phyloP scores from a whole-genome alignment of 2,888 invertebrate genomes.

The Eugnorisma glareosa region DNA sequence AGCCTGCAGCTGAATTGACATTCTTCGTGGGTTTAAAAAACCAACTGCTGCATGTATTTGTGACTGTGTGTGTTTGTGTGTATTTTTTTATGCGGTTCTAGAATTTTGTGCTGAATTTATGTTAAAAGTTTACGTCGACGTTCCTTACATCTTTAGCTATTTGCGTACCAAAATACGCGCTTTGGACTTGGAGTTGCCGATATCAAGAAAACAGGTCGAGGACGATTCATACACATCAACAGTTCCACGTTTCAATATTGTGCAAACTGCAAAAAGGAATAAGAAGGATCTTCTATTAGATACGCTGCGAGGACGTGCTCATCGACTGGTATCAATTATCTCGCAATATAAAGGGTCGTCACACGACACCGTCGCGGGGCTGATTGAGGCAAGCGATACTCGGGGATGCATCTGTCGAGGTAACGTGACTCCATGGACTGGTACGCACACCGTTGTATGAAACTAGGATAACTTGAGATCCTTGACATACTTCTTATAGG shows the following conservation, averaged over 20 bases:
- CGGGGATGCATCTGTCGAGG: constrained; percentile 43
- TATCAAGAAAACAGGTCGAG: not conserved
- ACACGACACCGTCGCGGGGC: constrained; percentile 68
- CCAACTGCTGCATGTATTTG: too few species aligned
- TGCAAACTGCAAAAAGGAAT: not conserved
- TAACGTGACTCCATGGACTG: constrained; percentile 57
- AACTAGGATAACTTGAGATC: constrained; percentile 22
- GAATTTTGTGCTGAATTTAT: too few species aligned
- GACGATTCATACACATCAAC: not conserved
- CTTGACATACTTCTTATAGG: not conserved
- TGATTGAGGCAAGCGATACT: constrained; percentile 77
- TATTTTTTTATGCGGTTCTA: too few species aligned
- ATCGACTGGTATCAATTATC: constrained; percentile 71
- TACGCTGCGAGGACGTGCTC: constrained; percentile 9
- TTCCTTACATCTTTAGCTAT: not conserved
- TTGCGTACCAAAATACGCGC: not conserved
- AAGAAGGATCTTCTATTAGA: constrained; percentile 9
- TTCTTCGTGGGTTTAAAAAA: too few species aligned
- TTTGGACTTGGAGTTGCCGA: not conserved
- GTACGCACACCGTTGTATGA: not conserved
- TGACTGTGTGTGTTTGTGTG: too few species aligned
- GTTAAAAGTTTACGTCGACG: not conserved
- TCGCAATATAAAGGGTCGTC: constrained; percentile 62
- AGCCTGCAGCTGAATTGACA: too few species aligned
- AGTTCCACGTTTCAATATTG: constrained; percentile 1